phyloP scores from a whole-genome alignment of 2,113 vertebrate genomes.

The Cephalopholis sonnerati region DNA sequence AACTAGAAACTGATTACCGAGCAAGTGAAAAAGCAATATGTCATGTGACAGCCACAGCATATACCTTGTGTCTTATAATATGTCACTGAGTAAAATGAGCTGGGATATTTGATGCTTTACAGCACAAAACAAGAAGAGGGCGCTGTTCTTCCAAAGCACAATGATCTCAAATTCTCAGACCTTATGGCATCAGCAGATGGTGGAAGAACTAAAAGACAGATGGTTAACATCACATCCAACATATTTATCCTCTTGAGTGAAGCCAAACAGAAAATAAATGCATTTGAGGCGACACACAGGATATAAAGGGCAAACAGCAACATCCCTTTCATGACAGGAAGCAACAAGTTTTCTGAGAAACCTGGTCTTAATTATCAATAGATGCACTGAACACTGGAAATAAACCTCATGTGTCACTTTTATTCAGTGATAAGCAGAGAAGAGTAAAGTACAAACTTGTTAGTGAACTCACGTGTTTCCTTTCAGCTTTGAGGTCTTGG shows the following conservation, averaged over 20 bases:
- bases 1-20: background rate
- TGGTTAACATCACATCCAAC: conserved; percentile 64
- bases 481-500: conserved; percentile 94
- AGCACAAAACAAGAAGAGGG: conserved; percentile 22
- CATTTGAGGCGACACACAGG: conserved; percentile 11
- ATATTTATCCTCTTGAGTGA: conserved; percentile 53
- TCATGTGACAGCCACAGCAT: background rate
- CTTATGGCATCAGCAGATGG: conserved; percentile 55
- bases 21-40: too few relatives aligned
- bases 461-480: conserved; percentile 92
- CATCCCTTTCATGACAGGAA: conserved; percentile 26
- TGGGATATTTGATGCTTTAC: background rate
- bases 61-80: background rate
- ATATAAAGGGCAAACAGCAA: conserved; percentile 11
- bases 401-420: background rate
- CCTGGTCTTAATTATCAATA: background rate
- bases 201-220: conserved; percentile 51
- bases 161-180: background rate
- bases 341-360: conserved; percentile 18
- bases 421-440: background rate
- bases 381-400: background rate
- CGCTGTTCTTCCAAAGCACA: conserved; percentile 31
- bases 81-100: background rate
- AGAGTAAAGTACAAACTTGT: background rate
- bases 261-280: conserved; percentile 53